A percentile compares a stretch with the other conserved stretches of the same genome.
Conservation (phyloP, 2,797 vertebrate genomes). For the Gorsachius magnificus region DNA sequence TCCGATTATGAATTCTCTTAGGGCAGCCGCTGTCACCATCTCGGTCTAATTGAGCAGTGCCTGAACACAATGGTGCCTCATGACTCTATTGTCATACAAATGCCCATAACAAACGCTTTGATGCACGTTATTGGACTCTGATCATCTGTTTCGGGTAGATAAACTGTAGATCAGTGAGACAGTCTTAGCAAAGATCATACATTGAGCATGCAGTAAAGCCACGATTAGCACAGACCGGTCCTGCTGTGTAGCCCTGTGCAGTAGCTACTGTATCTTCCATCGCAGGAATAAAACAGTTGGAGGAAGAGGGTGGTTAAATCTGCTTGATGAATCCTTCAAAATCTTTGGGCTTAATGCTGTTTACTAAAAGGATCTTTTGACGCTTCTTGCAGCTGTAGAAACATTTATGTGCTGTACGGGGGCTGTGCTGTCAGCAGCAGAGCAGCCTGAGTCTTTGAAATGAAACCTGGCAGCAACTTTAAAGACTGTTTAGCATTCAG, state of each 20-base stretch:
- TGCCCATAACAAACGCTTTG: background rate
- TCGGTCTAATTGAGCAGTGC: background rate
- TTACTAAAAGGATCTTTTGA: background rate
- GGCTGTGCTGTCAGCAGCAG: background rate
- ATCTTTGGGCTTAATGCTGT: background rate
- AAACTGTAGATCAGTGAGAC: background rate
- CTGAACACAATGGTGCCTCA: background rate
- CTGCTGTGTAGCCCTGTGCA: background rate
- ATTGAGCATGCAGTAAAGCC: background rate
- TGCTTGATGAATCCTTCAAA: background rate
- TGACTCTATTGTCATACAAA: background rate
- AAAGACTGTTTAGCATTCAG: background rate
- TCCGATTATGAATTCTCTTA: background rate
- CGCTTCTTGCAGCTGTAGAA: background rate
- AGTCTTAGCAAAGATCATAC: background rate
- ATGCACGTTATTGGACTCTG: background rate
- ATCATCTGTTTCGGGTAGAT: background rate
- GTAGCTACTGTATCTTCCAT: background rate
- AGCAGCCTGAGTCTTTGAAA: background rate
- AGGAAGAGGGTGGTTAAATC: background rate
- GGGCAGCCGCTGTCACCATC: background rate
- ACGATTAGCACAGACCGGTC: accelerated
- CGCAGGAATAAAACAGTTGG: background rate
- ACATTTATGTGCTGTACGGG: background rate
- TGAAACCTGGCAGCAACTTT: background rate